Evolutionary conservation across 2,113 vertebrate genomes (phyloP).

Genomic region (Vulpes ferrilata): DNA sequence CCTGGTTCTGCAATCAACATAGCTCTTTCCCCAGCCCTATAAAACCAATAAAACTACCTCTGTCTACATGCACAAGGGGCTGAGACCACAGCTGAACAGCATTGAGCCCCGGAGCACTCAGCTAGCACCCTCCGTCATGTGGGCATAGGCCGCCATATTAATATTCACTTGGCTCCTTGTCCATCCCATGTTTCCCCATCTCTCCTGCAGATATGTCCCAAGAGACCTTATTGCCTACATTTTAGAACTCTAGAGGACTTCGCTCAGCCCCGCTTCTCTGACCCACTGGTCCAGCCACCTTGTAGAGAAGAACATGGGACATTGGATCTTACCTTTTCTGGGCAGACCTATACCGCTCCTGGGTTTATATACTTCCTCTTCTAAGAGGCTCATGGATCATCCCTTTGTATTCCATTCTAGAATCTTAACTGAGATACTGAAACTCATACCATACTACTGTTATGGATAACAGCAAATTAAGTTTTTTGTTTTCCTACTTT

Average conservation of each 20-base stretch:
- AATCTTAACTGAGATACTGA: not conserved
- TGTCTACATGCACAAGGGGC: not conserved
- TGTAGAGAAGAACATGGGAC: not conserved
- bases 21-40: not conserved
- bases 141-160: accelerated
- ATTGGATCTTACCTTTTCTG: not conserved
- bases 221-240: not conserved
- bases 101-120: not conserved
- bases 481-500: not conserved
- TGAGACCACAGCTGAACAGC: not conserved
- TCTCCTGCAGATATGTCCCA: not conserved
- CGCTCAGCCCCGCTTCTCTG: not conserved
- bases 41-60: not conserved
- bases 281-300: no score
- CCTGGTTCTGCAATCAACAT: not conserved
- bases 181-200: not conserved
- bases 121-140: no score
- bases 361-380: not conserved
- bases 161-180: not conserved
- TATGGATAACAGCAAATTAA: not conserved
- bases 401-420: not conserved
- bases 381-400: not conserved
- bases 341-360: not conserved
- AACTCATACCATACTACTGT: not conserved
- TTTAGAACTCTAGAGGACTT: accelerated